These are phyloP conservation scores for Schizotus pectinicornis DNA, from an alignment of 2,888 invertebrate species.

Conservation along the genomic window DNA sequence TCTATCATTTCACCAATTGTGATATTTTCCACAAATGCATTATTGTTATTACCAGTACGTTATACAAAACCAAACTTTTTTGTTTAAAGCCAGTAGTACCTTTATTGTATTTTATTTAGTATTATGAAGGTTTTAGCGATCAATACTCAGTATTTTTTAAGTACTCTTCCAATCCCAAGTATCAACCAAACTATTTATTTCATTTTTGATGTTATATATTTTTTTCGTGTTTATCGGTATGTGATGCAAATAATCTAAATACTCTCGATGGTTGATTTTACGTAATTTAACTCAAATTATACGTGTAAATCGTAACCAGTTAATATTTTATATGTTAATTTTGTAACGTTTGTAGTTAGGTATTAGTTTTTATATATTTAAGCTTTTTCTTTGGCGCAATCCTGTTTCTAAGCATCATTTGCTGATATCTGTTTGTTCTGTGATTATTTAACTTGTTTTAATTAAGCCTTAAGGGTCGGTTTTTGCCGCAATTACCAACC, in stretches of 20 bases:
- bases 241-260: conserved; percentile 22
- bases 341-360: conserved; percentile 8
- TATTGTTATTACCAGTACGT: conserved; percentile 25
- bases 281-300: conserved; percentile 13
- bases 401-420: neutral
- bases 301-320: conserved; percentile 18
- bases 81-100: conserved; percentile 53
- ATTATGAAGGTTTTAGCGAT: conserved; percentile 19
- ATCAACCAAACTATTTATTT: conserved; percentile 27
- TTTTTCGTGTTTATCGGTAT: conserved; percentile 16
- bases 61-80: conserved; percentile 48
- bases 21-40: conserved; percentile 47
- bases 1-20: conserved; percentile 39
- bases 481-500: neutral
- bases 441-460: conserved; percentile 25
- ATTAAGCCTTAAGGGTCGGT: neutral
- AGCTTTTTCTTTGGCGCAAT: conserved; percentile 21
- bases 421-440: conserved; percentile 22
- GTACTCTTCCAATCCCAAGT: conserved; percentile 16
- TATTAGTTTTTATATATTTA: conserved; percentile 28
- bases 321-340: conserved; percentile 27
- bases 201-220: conserved; percentile 3
- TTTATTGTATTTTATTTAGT: conserved; percentile 20
- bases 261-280: conserved; percentile 28
- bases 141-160: conserved; percentile 32